These are phyloP conservation scores for Ormyrus labotus DNA, from an alignment of 2,888 invertebrate species.

Conservation along the genomic window DNA sequence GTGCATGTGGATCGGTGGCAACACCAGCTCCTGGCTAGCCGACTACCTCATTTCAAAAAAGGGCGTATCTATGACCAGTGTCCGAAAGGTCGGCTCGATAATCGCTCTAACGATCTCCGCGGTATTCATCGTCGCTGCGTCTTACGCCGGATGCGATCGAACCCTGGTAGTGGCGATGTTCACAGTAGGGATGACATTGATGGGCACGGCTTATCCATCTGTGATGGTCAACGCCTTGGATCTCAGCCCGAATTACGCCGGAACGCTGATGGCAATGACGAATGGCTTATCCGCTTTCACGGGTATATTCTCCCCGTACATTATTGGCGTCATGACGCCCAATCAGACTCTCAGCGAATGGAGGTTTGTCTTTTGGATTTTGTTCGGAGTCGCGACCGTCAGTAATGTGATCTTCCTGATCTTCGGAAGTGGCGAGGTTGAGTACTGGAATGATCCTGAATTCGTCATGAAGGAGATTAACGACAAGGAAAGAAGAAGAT, in stretches of 20 bases:
- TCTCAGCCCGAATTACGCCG: constrained; percentile 77
- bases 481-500: neutral
- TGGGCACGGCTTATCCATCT: constrained; percentile 76
- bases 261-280: constrained; percentile 78
- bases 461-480: constrained; percentile 51
- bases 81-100: constrained; percentile 76
- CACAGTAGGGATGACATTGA: constrained; percentile 74
- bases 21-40: constrained; percentile 72
- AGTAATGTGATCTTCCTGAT: constrained; percentile 84
- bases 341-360: constrained; percentile 78
- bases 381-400: constrained; percentile 81
- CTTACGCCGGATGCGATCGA: constrained; percentile 76
- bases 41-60: constrained; percentile 73
- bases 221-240: constrained; percentile 77
- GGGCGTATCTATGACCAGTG: constrained; percentile 71
- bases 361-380: constrained; percentile 89
- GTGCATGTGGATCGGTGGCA: constrained; percentile 74
- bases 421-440: constrained; percentile 85
- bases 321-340: constrained; percentile 81
- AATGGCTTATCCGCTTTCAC: constrained; percentile 81
- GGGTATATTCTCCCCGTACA: constrained; percentile 83
- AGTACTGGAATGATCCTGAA: constrained; percentile 84
- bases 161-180: constrained; percentile 73
- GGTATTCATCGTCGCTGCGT: constrained; percentile 75
- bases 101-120: constrained; percentile 76